Conservation (phyloP, 2,113 vertebrate species). For the Setophaga kirtlandii region DNA sequence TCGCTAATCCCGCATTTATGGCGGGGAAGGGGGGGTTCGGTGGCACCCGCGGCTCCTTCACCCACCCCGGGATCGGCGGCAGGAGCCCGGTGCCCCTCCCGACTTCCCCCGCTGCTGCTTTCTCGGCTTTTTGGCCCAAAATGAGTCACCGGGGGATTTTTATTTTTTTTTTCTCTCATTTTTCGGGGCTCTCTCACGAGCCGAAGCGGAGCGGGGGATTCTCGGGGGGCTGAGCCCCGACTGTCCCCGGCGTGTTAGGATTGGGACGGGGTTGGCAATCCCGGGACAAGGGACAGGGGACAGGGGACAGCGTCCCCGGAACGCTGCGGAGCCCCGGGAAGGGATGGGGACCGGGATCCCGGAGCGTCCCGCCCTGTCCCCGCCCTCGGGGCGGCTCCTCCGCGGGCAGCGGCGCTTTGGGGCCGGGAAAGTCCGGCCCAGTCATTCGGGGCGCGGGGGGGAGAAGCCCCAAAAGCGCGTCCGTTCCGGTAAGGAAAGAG, state of each 20-base stretch:
- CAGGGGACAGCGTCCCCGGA: accelerated
- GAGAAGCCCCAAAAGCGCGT: neutral
- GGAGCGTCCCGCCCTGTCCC: neutral
- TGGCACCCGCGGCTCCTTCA: neutral
- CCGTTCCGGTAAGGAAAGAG: slow-evolving; percentile 30
- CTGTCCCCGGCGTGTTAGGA: accelerated
- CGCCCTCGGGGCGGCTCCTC: neutral
- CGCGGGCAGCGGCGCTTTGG: neutral
- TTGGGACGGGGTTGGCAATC: accelerated
- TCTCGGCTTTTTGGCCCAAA: neutral
- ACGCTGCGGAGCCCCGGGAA: accelerated
- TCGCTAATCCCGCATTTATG: neutral
- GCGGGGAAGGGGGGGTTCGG: neutral
- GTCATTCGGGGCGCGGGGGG: neutral
- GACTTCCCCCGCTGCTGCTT: slow-evolving; percentile 21
- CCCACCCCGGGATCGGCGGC: neutral
- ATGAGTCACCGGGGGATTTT: slow-evolving; percentile 69
- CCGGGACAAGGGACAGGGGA: neutral
- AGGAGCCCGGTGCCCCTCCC: neutral
- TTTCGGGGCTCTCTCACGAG: neutral
- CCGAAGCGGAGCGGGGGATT: neutral
- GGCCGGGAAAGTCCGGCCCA: neutral
- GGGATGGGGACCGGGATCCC: neutral
- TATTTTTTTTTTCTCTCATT: neutral
- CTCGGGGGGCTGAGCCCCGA: neutral